Evolutionary conservation across 1,140 invertebrate genomes (phyloP).

Genomic region (Drosophila ogumai): DNA sequence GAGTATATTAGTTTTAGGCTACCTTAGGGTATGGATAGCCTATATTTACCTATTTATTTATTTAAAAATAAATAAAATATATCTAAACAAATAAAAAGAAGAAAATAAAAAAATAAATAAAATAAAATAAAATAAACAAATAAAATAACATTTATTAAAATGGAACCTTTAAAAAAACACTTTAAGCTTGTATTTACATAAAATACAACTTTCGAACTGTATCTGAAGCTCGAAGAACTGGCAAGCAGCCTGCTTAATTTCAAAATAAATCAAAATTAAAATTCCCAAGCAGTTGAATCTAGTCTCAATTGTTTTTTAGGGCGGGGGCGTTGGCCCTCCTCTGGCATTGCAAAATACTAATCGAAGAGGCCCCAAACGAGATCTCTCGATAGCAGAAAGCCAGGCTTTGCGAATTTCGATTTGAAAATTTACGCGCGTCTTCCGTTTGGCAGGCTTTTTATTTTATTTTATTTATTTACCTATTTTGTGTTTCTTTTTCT

Average conservation of each 20-base stretch:
- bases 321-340: constrained; percentile 21
- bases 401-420: constrained; percentile 49
- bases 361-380: constrained; percentile 20
- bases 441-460: constrained; percentile 44
- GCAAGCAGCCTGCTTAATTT: background rate
- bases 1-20: too few species aligned
- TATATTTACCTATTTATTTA: too few species aligned
- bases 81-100: too few species aligned
- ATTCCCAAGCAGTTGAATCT: constrained; percentile 6
- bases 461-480: constrained; percentile 18
- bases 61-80: too few species aligned
- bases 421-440: constrained; percentile 69
- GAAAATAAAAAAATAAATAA: too few species aligned
- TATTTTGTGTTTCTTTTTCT: constrained; percentile 1
- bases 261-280: constrained; percentile 1
- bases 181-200: background rate
- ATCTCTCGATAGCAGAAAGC: constrained; percentile 48
- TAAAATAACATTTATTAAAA: too few species aligned
- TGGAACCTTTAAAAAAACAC: too few species aligned
- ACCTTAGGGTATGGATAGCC: too few species aligned
- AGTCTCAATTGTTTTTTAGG: constrained; percentile 7
- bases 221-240: background rate
- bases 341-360: constrained; percentile 36
- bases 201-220: background rate
- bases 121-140: too few species aligned